These are phyloP conservation scores for Spatula clypeata DNA, from an alignment of 2,797 vertebrate genomes.

Conservation along the genomic window DNA sequence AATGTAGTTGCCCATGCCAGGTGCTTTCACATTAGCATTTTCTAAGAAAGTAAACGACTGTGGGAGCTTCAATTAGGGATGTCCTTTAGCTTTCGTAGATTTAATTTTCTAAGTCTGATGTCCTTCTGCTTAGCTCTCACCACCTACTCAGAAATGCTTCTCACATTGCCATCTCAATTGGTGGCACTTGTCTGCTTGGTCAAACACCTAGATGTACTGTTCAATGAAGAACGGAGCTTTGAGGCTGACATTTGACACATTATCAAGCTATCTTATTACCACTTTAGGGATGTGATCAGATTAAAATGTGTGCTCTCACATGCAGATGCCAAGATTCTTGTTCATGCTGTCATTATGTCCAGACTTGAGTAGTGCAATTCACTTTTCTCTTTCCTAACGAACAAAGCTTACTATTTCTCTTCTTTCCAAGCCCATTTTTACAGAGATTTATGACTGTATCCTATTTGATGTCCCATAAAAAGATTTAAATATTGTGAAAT, in stretches of 20 bases:
- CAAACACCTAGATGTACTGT: not conserved
- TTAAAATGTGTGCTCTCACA: constrained; percentile 47
- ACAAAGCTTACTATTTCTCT: not conserved
- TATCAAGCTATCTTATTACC: constrained; percentile 62
- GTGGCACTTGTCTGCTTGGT: constrained; percentile 35
- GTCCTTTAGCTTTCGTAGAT: not conserved
- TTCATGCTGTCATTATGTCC: constrained; percentile 5
- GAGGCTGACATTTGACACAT: constrained; percentile 59
- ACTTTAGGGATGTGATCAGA: constrained; percentile 50
- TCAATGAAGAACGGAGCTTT: not conserved
- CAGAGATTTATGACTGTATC: not conserved
- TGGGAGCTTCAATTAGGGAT: constrained; percentile 5
- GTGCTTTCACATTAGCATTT: not conserved
- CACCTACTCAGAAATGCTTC: constrained; percentile 48
- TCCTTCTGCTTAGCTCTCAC: not conserved
- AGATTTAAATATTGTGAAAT: not conserved
- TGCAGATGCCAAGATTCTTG: constrained; percentile 47
- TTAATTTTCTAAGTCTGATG: constrained; percentile 2
- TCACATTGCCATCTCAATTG: not conserved
- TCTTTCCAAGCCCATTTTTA: not conserved
- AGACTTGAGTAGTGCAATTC: not conserved
- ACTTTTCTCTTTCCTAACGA: not conserved
- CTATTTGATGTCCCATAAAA: not conserved
- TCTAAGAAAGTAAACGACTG: not conserved
- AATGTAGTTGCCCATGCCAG: not conserved